Evolutionary conservation across 2,113 vertebrate genomes (phyloP).

Genomic region (Psilopogon haemacephalus): DNA sequence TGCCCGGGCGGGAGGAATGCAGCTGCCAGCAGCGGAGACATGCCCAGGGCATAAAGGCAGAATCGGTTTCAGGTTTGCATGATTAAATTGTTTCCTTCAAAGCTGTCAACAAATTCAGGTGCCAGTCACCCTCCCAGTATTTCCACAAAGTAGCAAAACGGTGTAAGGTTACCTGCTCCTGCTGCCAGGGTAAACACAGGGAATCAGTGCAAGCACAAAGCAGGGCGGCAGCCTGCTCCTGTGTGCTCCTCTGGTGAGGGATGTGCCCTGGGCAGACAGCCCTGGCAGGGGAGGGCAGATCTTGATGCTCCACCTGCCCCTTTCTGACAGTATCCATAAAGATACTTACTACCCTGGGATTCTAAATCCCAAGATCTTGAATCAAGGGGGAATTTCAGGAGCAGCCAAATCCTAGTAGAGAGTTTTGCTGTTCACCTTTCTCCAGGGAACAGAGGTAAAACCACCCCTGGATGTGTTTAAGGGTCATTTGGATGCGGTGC

Average conservation of each 20-base stretch:
- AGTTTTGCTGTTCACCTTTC: background rate
- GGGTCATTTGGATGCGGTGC: too few relatives aligned
- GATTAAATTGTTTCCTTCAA: constrained; percentile 28
- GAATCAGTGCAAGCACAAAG: background rate
- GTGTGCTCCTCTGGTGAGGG: accelerated
- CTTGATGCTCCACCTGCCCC: background rate
- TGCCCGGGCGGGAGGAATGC: background rate
- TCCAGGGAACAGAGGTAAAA: background rate
- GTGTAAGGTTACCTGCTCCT: background rate
- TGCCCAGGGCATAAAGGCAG: background rate
- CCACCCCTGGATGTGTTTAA: too few relatives aligned
- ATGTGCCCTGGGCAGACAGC: background rate
- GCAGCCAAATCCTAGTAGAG: background rate
- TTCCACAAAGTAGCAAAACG: background rate
- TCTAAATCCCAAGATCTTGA: background rate
- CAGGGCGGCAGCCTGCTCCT: background rate
- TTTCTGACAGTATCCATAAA: accelerated
- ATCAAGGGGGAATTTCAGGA: background rate
- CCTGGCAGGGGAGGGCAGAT: background rate
- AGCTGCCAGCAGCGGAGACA: background rate
- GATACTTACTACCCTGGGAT: background rate
- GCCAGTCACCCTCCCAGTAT: background rate
- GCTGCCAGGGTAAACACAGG: background rate
- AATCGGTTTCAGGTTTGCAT: background rate
- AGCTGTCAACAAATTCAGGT: constrained; percentile 27